Conservation (phyloP, 1,140 invertebrate genomes). For the Odontomachus brunneus region DNA sequence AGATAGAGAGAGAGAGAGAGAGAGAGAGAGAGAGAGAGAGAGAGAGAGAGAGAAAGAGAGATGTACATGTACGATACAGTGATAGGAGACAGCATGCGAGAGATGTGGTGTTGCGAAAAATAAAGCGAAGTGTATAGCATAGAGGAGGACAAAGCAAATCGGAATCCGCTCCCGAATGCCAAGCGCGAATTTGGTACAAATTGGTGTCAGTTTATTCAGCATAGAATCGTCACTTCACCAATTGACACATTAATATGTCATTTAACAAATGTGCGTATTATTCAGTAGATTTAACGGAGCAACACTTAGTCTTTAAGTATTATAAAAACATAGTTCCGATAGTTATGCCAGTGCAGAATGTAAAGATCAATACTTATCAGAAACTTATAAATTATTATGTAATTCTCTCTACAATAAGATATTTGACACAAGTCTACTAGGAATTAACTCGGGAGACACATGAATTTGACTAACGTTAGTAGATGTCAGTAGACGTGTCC, state of each 20-base stretch:
- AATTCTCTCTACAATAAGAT: background rate
- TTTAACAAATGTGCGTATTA: slow-evolving; percentile 41
- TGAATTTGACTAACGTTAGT: too few relatives aligned
- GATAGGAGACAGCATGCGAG: slow-evolving; percentile 72
- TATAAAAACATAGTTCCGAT: slow-evolving; percentile 33
- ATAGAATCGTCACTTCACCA: slow-evolving; percentile 14
- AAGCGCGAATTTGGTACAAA: slow-evolving; percentile 72
- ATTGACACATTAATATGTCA: slow-evolving; percentile 2
- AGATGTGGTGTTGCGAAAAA: slow-evolving; percentile 66
- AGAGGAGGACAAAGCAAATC: slow-evolving; percentile 35
- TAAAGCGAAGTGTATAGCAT: slow-evolving; percentile 66
- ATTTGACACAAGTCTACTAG: background rate
- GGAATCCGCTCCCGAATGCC: slow-evolving; percentile 69
- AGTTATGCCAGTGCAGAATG: slow-evolving; percentile 46
- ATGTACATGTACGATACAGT: slow-evolving; percentile 69
- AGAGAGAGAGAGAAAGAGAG: slow-evolving; percentile 11
- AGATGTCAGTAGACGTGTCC: too few relatives aligned
- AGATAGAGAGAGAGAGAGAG: slow-evolving; percentile 17
- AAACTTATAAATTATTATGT: slow-evolving; percentile 22
- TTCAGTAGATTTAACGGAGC: background rate
- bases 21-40: background rate
- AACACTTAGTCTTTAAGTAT: slow-evolving; percentile 42
- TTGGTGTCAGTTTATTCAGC: slow-evolving; percentile 68
- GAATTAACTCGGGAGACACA: too few relatives aligned
- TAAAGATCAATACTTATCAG: slow-evolving; percentile 20